These are phyloP conservation scores for Mormyrops attenuatus DNA, from an alignment of 2,797 vertebrate genomes.

Conservation along the genomic window DNA sequence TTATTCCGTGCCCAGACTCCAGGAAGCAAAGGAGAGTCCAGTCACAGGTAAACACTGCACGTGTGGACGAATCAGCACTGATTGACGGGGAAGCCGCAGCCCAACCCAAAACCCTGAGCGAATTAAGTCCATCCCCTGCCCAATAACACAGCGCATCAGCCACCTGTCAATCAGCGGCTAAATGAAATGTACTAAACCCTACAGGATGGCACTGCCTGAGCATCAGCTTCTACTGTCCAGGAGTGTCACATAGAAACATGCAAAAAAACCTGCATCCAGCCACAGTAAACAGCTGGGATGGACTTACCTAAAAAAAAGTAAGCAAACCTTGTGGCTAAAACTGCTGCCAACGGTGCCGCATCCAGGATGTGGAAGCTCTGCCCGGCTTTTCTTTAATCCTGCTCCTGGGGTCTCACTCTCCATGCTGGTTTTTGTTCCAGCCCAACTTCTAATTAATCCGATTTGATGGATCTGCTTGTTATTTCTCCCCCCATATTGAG, in stretches of 20 bases:
- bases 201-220: neutral
- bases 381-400: neutral
- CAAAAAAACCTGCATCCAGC: neutral
- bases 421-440: neutral
- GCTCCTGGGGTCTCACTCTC: neutral
- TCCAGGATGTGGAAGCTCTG: neutral
- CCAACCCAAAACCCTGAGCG: neutral
- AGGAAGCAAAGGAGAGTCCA: neutral
- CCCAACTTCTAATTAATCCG: neutral
- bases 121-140: neutral
- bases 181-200: constrained; percentile 1
- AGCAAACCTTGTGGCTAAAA: neutral
- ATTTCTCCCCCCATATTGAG: neutral
- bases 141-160: neutral
- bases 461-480: neutral
- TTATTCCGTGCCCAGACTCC: neutral
- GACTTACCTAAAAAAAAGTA: neutral
- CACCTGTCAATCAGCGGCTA: neutral
- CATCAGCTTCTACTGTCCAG: neutral
- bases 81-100: neutral
- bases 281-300: neutral
- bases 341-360: neutral
- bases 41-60: neutral
- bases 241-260: neutral
- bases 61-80: neutral